These are phyloP conservation scores for Etheostoma perlongum DNA, from an alignment of 2,797 vertebrate species.

Conservation along the genomic window DNA sequence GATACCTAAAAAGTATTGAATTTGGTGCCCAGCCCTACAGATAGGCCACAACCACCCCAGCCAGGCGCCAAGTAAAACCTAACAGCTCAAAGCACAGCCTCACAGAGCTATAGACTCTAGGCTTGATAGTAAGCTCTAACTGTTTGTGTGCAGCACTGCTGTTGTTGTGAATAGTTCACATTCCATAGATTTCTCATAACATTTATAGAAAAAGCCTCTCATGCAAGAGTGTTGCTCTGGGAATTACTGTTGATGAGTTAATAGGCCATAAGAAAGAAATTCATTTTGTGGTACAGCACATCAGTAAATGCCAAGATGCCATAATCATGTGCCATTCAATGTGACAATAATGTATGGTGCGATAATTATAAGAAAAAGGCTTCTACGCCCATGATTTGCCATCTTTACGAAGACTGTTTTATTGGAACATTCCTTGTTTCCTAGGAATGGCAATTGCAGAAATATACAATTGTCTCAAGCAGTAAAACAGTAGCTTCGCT, in stretches of 20 bases:
- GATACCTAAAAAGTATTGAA: too few species aligned
- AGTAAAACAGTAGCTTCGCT: constrained; percentile 54
- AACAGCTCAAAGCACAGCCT: background rate
- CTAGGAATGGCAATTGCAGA: constrained; percentile 36
- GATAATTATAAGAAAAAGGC: constrained; percentile 39
- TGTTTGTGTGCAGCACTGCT: background rate
- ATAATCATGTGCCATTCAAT: constrained; percentile 32
- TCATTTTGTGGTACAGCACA: constrained; percentile 1
- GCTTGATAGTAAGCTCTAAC: background rate
- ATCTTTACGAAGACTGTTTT: constrained; percentile 38
- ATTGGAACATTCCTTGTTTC: constrained; percentile 35
- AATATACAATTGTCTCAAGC: constrained; percentile 25
- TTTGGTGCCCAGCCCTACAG: too few species aligned
- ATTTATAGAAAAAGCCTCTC: constrained; percentile 21
- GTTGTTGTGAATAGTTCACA: constrained; percentile 9
- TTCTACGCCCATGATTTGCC: background rate
- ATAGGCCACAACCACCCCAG: too few species aligned
- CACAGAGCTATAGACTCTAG: background rate
- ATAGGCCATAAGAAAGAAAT: constrained; percentile 30
- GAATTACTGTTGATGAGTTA: constrained; percentile 30
- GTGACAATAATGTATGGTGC: constrained; percentile 39
- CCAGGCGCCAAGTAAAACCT: too few species aligned
- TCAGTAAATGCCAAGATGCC: constrained; percentile 39
- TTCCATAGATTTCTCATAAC: constrained; percentile 16
- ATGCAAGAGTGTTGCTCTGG: constrained; percentile 1